These are phyloP conservation scores for Eretmocerus hayati DNA, from an alignment of 2,888 invertebrate genomes.

Conservation along the genomic window DNA sequence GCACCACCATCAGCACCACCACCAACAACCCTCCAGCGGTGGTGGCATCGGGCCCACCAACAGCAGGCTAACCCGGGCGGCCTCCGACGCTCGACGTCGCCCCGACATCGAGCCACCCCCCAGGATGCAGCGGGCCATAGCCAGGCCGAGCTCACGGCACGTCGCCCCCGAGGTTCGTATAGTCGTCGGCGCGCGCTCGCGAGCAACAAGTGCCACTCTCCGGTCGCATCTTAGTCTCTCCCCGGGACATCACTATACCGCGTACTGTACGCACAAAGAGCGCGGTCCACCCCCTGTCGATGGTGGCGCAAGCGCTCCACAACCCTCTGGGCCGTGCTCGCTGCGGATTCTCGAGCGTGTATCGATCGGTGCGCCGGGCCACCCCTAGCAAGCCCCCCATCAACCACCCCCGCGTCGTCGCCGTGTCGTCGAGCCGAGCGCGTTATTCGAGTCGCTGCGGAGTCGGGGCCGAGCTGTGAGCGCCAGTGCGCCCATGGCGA, in stretches of 20 bases:
- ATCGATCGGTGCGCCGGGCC: not conserved
- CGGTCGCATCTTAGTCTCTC: no score
- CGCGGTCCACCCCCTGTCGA: no score
- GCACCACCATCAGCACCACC: conserved; percentile 10
- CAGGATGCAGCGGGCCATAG: conserved; percentile 26
- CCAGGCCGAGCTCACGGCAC: conserved; percentile 9
- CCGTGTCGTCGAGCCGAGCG: no score
- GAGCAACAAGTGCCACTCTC: no score
- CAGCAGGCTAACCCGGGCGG: conserved; percentile 37
- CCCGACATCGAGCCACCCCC: conserved; percentile 36
- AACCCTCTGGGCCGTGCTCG: no score
- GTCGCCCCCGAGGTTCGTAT: not conserved
- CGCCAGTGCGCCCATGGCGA: not conserved
- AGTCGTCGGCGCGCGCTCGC: not conserved
- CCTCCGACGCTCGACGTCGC: conserved; percentile 40
- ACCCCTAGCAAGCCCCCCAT: not conserved
- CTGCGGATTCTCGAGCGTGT: no score
- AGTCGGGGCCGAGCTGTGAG: no score
- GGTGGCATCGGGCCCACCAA: not conserved
- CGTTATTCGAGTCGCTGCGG: no score
- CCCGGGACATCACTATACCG: no score
- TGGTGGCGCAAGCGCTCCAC: no score
- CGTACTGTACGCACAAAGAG: no score
- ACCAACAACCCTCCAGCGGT: conserved; percentile 6
- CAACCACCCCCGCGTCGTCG: not conserved